These are phyloP conservation scores for Idaea aversata DNA, from an alignment of 2,888 invertebrate species.

Conservation along the genomic window DNA sequence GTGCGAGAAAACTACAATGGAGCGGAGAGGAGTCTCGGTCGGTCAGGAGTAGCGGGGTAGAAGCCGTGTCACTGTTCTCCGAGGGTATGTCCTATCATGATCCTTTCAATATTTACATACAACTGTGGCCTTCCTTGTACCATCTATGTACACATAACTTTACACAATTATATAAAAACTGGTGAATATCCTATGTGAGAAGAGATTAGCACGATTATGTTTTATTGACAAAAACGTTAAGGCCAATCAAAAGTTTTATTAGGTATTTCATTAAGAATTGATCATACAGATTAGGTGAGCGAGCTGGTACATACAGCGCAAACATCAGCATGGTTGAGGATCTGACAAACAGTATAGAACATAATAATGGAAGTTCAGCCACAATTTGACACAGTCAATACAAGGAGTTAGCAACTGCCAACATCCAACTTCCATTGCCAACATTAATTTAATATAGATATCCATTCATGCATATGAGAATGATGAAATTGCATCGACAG, in stretches of 20 bases:
- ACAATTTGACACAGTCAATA: neutral
- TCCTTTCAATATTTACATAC: conserved; percentile 4
- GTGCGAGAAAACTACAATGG: conserved; percentile 10
- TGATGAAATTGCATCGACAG: neutral
- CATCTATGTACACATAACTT: conserved; percentile 3
- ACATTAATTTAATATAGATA: neutral
- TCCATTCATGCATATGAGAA: conserved; percentile 7
- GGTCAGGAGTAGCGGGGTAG: conserved; percentile 6
- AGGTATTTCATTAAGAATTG: neutral
- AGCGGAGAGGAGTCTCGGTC: conserved; percentile 9
- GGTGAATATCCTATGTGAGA: neutral
- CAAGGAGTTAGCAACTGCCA: neutral
- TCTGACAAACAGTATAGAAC: neutral
- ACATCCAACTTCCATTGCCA: conserved; percentile 4
- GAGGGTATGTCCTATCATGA: neutral
- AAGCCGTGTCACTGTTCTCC: conserved; percentile 8
- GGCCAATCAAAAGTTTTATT: neutral
- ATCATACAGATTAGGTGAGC: neutral
- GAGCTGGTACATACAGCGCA: neutral
- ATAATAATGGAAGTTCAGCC: neutral
- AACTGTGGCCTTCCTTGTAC: neutral
- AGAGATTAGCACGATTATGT: neutral
- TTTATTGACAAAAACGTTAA: neutral
- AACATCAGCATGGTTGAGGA: neutral
- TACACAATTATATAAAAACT: conserved; percentile 2